Conservation (phyloP, 1,140 invertebrate species). For the Penaeus vannamei region DNA sequence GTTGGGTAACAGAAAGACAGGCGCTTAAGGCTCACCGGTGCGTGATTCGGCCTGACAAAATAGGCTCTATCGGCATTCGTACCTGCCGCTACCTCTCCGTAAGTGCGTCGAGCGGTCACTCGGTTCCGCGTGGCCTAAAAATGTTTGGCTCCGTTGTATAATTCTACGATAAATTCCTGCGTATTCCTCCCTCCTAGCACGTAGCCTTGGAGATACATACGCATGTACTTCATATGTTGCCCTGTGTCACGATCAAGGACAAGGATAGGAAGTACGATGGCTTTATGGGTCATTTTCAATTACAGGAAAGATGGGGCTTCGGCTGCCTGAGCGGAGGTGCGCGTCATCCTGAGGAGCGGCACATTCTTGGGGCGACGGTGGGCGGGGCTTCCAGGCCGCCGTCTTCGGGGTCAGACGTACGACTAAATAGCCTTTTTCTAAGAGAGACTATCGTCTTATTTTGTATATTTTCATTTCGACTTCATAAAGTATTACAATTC, state of each 20-base stretch:
- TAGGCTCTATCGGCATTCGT: conserved; percentile 5
- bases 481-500: no score
- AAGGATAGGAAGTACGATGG: no score
- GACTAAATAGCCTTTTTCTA: no score
- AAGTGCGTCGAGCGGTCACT: conserved; percentile 8
- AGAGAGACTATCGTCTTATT: no score
- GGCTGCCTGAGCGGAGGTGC: background rate
- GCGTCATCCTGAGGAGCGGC: conserved; percentile 1
- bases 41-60: conserved; percentile 14
- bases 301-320: no score
- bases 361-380: conserved; percentile 41
- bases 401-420: conserved; percentile 2
- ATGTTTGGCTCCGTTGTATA: background rate
- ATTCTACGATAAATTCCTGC: background rate
- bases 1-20: background rate
- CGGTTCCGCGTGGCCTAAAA: conserved; percentile 35
- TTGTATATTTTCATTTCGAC: no score
- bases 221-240: no score
- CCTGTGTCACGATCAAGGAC: no score
- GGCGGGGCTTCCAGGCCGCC: conserved; percentile 29
- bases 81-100: conserved; percentile 24
- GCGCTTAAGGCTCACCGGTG: conserved; percentile 35
- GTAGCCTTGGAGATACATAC: no score
- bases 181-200: no score
- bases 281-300: no score